Conservation (phyloP, 2,888 invertebrate species). For the Zele albiditarsus region DNA sequence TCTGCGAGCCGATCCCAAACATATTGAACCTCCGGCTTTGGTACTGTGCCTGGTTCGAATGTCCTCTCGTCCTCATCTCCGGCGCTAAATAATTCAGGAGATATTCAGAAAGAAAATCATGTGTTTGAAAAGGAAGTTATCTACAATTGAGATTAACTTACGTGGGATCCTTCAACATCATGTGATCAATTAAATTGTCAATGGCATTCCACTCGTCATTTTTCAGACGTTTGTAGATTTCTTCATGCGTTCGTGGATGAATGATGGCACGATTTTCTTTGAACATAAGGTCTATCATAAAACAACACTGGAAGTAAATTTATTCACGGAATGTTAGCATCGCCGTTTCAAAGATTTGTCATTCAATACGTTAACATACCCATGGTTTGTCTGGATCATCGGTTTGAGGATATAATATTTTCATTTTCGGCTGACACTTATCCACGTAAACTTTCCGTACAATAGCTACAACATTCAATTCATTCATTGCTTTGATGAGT, state of each 20-base stretch:
- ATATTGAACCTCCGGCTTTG: constrained; percentile 57
- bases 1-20: constrained; percentile 57
- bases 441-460: constrained; percentile 52
- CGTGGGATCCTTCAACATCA: constrained; percentile 41
- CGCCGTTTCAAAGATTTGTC: too few species aligned
- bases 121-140: background rate
- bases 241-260: constrained; percentile 38
- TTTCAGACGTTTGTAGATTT: constrained; percentile 38
- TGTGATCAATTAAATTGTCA: constrained; percentile 47
- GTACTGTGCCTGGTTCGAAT: constrained; percentile 43
- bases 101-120: too few species aligned
- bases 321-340: background rate
- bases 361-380: constrained; percentile 46
- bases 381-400: constrained; percentile 53
- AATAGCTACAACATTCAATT: constrained; percentile 53
- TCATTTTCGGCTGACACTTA: constrained; percentile 52
- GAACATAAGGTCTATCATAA: constrained; percentile 47
- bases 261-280: constrained; percentile 46
- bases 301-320: constrained; percentile 44
- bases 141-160: constrained; percentile 15
- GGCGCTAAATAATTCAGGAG: background rate
- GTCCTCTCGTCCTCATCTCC: background rate
- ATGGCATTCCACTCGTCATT: constrained; percentile 42
- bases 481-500: constrained; percentile 55
- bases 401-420: constrained; percentile 55